Conservation (phyloP, 2,113 vertebrate genomes). For the Lophura nycthemera region DNA sequence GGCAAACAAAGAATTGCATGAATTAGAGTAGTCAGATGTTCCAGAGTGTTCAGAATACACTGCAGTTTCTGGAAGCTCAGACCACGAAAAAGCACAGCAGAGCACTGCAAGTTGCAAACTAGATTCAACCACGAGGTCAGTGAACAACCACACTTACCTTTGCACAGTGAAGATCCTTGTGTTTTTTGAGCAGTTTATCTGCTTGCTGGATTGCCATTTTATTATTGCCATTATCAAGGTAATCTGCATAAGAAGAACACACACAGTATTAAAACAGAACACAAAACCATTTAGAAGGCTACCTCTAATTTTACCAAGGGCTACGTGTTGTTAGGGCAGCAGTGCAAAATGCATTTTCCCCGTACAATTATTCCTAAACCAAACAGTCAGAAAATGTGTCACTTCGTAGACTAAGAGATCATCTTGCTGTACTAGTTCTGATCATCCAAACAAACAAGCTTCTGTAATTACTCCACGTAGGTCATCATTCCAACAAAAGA, state of each 20-base stretch:
- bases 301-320: fast-evolving
- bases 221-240: constrained; percentile 99
- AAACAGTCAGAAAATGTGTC: background rate
- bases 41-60: background rate
- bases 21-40: fast-evolving
- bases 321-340: background rate
- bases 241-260: constrained; percentile 82
- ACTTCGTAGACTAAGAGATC: constrained; percentile 14
- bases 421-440: background rate
- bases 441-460: constrained; percentile 56
- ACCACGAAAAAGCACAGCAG: background rate
- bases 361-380: background rate
- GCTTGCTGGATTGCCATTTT: constrained; percentile 99
- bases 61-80: background rate
- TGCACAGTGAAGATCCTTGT: constrained; percentile 98
- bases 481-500: constrained; percentile 56
- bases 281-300: background rate
- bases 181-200: constrained; percentile 97
- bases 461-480: constrained; percentile 46
- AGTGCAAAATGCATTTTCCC: background rate
- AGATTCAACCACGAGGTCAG: fast-evolving
- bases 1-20: background rate
- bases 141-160: constrained; percentile 81
- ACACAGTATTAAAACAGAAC: background rate
- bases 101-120: background rate